phyloP scores from a whole-genome alignment of 2,113 vertebrate species.

The Pituophis catenifer region DNA sequence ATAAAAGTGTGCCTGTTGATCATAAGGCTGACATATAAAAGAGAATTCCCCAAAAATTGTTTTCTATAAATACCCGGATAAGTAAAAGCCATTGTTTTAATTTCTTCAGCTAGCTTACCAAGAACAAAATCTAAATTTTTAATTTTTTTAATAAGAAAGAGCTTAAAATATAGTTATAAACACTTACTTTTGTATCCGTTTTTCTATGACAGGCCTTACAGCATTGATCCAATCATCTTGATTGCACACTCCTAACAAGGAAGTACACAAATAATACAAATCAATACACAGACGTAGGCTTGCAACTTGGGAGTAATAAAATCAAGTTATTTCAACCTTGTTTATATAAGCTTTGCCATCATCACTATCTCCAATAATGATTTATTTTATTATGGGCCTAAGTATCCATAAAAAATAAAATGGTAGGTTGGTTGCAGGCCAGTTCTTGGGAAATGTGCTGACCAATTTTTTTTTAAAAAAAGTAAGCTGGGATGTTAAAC shows the following conservation, averaged over 20 bases:
- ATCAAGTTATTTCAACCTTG: neutral
- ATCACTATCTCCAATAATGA: neutral
- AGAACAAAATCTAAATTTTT: neutral
- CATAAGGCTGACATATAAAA: neutral
- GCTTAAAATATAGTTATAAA: neutral
- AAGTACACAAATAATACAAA: neutral
- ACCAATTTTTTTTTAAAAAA: neutral
- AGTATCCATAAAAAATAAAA: neutral
- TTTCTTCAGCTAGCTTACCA: neutral
- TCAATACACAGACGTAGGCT: neutral
- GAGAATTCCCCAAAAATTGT: neutral
- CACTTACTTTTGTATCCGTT: conserved; percentile 98
- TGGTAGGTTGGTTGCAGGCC: neutral
- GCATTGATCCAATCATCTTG: conserved; percentile 96
- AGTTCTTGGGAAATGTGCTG: neutral
- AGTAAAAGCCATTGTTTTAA: neutral
- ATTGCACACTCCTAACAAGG: conserved; percentile 81
- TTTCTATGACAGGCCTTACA: conserved; percentile 95
- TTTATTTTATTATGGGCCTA: neutral
- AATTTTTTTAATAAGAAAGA: neutral
- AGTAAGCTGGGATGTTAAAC: neutral
- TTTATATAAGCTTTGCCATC: neutral
- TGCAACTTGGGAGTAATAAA: neutral
- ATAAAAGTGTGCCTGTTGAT: neutral
- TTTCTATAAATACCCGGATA: neutral